phyloP scores from a whole-genome alignment of 2,113 vertebrate genomes.

The Corythornis madagascariensis region DNA sequence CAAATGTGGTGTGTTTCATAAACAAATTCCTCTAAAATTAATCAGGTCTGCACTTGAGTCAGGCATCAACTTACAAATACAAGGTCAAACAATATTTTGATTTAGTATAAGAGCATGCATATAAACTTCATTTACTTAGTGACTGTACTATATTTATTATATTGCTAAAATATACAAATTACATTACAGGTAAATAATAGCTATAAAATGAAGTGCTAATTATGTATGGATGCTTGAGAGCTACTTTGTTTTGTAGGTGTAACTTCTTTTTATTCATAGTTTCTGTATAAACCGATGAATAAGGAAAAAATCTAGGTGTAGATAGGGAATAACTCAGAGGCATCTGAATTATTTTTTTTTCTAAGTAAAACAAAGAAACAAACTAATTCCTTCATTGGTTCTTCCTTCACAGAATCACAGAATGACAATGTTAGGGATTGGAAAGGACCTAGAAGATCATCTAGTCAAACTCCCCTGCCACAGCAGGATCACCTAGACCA shows the following conservation, averaged over 20 bases:
- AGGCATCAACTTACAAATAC: neutral
- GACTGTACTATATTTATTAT: neutral
- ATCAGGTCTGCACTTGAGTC: neutral
- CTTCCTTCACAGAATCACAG: too few relatives aligned
- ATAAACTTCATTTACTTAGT: slow-evolving; percentile 16
- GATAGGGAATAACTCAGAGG: too few relatives aligned
- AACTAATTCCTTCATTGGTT: too few relatives aligned
- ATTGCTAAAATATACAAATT: neutral
- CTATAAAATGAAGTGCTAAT: neutral
- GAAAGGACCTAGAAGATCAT: too few relatives aligned
- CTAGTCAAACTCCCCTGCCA: too few relatives aligned
- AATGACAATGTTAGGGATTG: too few relatives aligned
- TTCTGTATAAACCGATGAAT: neutral
- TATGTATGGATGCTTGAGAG: neutral
- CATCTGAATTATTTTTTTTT: too few relatives aligned
- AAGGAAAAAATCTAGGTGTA: too few relatives aligned
- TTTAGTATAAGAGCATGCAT: neutral
- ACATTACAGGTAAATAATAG: neutral
- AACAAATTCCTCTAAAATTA: neutral
- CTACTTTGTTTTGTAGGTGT: neutral
- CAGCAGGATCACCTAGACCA: too few relatives aligned
- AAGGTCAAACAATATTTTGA: slow-evolving; percentile 29
- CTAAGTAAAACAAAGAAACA: too few relatives aligned
- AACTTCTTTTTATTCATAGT: neutral
- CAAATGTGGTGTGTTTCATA: neutral